A percentile compares a stretch with the other conserved stretches of the same genome.
Conservation (phyloP, 2,888 invertebrate species). For the Hyposoter didymator region DNA sequence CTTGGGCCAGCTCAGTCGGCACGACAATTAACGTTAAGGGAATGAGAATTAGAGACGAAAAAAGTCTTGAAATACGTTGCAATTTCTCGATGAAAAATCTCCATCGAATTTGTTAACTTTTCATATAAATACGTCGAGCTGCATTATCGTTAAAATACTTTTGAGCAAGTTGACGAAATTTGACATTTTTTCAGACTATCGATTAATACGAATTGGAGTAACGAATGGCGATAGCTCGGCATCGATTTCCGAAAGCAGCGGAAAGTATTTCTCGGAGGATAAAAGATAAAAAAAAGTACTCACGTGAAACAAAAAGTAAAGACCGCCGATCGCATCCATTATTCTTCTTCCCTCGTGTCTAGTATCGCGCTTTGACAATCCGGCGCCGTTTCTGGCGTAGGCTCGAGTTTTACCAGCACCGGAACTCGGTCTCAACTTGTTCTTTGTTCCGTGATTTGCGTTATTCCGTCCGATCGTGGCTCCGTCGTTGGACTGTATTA, state of each 20-base stretch:
- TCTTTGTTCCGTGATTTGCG: constrained; percentile 62
- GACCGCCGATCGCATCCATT: constrained; percentile 79
- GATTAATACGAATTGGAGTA: not conserved
- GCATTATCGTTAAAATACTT: not conserved
- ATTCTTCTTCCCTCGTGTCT: constrained; percentile 73
- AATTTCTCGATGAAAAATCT: not conserved
- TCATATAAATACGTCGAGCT: not conserved
- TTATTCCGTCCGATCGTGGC: constrained; percentile 69
- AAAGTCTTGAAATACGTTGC: not conserved
- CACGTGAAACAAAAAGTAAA: constrained; percentile 79
- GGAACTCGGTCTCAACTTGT: constrained; percentile 48
- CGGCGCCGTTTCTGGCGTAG: constrained; percentile 28
- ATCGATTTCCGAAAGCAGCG: not conserved
- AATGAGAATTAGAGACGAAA: not conserved
- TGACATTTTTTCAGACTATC: not conserved
- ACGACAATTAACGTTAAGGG: not conserved
- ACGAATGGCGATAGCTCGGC: not conserved
- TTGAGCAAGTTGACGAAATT: not conserved
- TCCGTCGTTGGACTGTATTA: constrained; percentile 59
- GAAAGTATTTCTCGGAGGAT: not conserved
- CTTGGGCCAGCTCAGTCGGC: too few species aligned
- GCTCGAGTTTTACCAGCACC: constrained; percentile 34
- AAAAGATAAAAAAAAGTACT: constrained; percentile 65
- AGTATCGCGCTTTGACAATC: constrained; percentile 52
- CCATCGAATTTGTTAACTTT: not conserved